A percentile compares a stretch with the other conserved stretches of the same genome.
Conservation (phyloP, 2,888 invertebrate genomes). For the Cerastis leucographa region DNA sequence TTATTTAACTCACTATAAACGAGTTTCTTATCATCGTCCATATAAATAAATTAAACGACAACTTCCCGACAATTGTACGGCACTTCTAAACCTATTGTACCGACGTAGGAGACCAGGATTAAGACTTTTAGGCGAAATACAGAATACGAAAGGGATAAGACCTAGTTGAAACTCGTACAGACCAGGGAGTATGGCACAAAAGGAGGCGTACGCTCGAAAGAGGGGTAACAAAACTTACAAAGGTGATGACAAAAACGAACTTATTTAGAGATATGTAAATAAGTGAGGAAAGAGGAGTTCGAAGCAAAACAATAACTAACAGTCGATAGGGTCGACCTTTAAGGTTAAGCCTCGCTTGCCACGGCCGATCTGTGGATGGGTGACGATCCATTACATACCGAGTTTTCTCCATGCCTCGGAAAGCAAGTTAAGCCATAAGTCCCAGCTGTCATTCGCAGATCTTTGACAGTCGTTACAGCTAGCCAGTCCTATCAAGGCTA, state of each 20-base stretch:
- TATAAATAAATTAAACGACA: slow-evolving; percentile 15
- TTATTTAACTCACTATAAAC: slow-evolving; percentile 19
- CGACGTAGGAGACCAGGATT: not conserved
- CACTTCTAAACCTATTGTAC: not conserved
- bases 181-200: not conserved
- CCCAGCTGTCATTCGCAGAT: too few species aligned
- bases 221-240: not conserved
- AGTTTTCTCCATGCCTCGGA: too few species aligned
- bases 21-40: not conserved
- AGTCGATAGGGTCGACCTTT: too few species aligned
- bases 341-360: too few species aligned
- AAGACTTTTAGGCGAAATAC: too few species aligned
- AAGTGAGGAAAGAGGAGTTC: not conserved
- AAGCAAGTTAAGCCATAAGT: too few species aligned
- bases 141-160: too few species aligned
- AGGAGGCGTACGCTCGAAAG: not conserved
- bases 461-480: too few species aligned
- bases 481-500: too few species aligned
- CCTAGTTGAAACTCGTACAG: not conserved
- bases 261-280: not conserved
- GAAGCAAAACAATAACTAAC: too few species aligned
- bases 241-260: not conserved
- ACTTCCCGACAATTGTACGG: not conserved
- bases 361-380: too few species aligned
- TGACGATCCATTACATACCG: too few species aligned